Evolutionary conservation across 2,888 invertebrate genomes (phyloP).

Genomic region (Pinctada fucata): DNA sequence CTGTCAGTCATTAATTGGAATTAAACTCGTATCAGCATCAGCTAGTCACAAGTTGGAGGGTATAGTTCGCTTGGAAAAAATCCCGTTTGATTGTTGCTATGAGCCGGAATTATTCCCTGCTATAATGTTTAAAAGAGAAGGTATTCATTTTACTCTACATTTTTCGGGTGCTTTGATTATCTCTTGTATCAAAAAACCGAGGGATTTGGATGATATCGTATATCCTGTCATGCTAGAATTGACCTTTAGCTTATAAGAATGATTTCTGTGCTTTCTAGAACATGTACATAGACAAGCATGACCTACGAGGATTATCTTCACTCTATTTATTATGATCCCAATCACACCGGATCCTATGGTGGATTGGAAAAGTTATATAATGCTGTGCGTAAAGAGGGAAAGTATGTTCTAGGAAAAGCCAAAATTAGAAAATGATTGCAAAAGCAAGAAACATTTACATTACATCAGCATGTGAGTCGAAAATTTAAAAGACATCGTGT

Average conservation of each 20-base stretch:
- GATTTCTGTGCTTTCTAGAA: too few relatives aligned
- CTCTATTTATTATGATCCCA: not conserved
- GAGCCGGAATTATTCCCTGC: slow-evolving; percentile 14
- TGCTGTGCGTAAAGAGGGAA: slow-evolving; percentile 42
- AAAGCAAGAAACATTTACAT: slow-evolving; percentile 13
- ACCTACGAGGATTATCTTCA: slow-evolving; percentile 2
- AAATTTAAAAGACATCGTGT: not conserved
- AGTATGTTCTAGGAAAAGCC: slow-evolving; percentile 34
- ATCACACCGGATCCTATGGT: slow-evolving; percentile 1
- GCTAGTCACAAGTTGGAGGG: not conserved
- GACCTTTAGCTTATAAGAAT: not conserved
- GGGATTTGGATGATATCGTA: not conserved
- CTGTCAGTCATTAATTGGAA: not conserved
- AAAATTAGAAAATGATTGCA: slow-evolving; percentile 44
- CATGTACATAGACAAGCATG: not conserved
- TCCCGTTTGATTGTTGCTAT: not conserved
- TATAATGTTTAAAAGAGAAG: slow-evolving; percentile 10
- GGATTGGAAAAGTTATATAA: slow-evolving; percentile 41
- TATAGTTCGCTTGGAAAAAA: not conserved
- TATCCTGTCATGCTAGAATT: slow-evolving; percentile 12
- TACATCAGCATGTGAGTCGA: slow-evolving; percentile 1
- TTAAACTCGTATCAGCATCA: slow-evolving; percentile 1
- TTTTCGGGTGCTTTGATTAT: not conserved
- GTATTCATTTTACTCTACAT: slow-evolving; percentile 5
- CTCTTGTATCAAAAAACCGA: not conserved